Base-by-base conservation (phyloP, 2,797 vertebrate species). In the Anguilla obscura region DNA sequence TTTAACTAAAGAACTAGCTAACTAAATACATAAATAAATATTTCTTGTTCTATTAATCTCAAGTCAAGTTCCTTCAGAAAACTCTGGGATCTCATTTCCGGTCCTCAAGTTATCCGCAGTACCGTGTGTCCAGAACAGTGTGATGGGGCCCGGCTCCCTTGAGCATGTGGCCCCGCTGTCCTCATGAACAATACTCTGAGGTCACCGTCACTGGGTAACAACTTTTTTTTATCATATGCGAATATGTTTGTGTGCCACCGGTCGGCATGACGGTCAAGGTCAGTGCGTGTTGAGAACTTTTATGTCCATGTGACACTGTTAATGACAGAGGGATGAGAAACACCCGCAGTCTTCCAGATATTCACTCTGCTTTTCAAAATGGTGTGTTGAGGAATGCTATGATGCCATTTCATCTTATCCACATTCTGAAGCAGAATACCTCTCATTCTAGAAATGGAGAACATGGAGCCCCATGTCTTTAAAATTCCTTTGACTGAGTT, bases 371-470 rank as follows among this genome's bases (percentile, higher is more conserved):
- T 52, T 58, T 83, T 52, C 6, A 56, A 50, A 58, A 50, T 52
- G n/a, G 12, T 27, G 24, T 10, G 5, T 8, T 24, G 40, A 30
- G 12, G 4, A 18, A 27, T 9, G 24, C 63, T 27, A 9, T 33
- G 21, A 74, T 87, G 71, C 30, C 3, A 21, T 80, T 30, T 14
- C 36, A 45, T 36, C 16, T 14, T 87, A 58, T 30, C 12, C 10
- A 40, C 56, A 24, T 50, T 80, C 36, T 36, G 36, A 76, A 50
- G n/a, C 54, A 48, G 48, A 27, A 66, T 33, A n/a, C n/a, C 21
- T 82, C 63, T 83, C 48, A 21, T 87, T 79, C 86, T 36, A 87
- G 60, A 84, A 79, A 82, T 18, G 14, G 24, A 85, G 82, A 84
- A 84, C 80, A 45, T 45, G 40, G 40, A 89, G 85, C 60, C 56